Percentiles rank a stretch among this genome's conserved stretches.
Conservation (phyloP, 2,888 invertebrate genomes). For the Eutolmus rufibarbis region DNA sequence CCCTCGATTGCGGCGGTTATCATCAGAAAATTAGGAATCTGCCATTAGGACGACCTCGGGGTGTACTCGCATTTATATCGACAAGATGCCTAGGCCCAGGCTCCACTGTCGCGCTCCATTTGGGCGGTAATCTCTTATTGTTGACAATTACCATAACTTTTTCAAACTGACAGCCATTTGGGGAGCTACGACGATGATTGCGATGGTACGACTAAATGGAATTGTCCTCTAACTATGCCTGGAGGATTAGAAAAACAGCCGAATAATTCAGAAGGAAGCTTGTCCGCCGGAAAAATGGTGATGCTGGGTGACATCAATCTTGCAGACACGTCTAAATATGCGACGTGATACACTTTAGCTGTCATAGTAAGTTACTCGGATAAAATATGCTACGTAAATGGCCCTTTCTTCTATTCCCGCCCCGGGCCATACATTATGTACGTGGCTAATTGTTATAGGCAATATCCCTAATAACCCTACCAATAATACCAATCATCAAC, state of each 20-base stretch:
- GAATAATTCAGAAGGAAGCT: not conserved
- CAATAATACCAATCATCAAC: too few species aligned
- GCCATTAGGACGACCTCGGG: not conserved
- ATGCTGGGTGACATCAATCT: not conserved
- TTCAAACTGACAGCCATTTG: not conserved
- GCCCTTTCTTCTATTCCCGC: not conserved
- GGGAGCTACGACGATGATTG: not conserved
- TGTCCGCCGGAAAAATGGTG: not conserved
- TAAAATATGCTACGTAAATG: conserved; percentile 11
- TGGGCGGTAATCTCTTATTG: not conserved
- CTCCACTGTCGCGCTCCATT: not conserved
- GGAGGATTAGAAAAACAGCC: not conserved
- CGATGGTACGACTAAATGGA: not conserved
- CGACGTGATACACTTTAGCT: not conserved
- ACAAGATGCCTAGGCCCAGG: not conserved
- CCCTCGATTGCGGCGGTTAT: not conserved
- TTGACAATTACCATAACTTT: not conserved
- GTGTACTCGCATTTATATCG: not conserved
- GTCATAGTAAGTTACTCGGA: not conserved
- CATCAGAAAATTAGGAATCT: not conserved
- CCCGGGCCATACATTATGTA: not conserved
- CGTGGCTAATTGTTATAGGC: too few species aligned
- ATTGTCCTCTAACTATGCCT: not conserved
- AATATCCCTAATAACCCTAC: too few species aligned
- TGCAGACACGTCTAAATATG: not conserved